These are phyloP conservation scores for Caenorhabditis sinica DNA, from an alignment of 2,888 invertebrate species.

Conservation along the genomic window DNA sequence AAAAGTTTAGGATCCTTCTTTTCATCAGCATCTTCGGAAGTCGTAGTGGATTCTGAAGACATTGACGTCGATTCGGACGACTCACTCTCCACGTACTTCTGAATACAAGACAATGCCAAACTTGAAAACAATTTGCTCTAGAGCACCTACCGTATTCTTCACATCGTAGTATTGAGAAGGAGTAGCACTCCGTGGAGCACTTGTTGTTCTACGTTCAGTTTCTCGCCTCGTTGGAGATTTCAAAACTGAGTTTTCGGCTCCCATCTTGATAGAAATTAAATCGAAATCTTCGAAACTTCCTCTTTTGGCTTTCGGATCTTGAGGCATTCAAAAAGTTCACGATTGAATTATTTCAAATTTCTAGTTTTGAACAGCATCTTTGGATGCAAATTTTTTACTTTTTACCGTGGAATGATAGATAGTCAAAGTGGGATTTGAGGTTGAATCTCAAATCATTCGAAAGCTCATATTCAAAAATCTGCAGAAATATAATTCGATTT, in stretches of 20 bases:
- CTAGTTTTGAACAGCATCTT: too few species aligned
- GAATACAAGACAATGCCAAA: neutral
- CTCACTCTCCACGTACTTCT: slow-evolving; percentile 38
- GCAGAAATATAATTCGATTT: too few species aligned
- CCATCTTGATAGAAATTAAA: slow-evolving; percentile 3
- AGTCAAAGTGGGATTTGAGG: too few species aligned
- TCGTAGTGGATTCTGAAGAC: slow-evolving; percentile 29
- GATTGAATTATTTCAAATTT: too few species aligned
- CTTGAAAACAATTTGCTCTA: neutral
- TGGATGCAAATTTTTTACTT: too few species aligned
- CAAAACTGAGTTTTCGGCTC: slow-evolving; percentile 28
- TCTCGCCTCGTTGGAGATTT: slow-evolving; percentile 13
- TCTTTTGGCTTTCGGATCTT: too few species aligned
- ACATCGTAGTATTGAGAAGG: slow-evolving; percentile 40
- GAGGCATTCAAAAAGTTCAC: neutral
- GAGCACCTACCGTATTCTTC: slow-evolving; percentile 33
- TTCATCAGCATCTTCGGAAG: slow-evolving; percentile 22
- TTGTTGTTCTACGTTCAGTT: slow-evolving; percentile 1
- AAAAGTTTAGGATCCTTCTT: slow-evolving; percentile 1
- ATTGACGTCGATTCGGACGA: slow-evolving; percentile 1
- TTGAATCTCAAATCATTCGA: too few species aligned
- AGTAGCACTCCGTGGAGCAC: neutral
- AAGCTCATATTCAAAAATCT: too few species aligned
- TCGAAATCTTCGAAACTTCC: neutral
- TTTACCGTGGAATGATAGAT: too few species aligned